Conservation (phyloP, 2,797 vertebrate genomes). For the Sebastes reedi region DNA sequence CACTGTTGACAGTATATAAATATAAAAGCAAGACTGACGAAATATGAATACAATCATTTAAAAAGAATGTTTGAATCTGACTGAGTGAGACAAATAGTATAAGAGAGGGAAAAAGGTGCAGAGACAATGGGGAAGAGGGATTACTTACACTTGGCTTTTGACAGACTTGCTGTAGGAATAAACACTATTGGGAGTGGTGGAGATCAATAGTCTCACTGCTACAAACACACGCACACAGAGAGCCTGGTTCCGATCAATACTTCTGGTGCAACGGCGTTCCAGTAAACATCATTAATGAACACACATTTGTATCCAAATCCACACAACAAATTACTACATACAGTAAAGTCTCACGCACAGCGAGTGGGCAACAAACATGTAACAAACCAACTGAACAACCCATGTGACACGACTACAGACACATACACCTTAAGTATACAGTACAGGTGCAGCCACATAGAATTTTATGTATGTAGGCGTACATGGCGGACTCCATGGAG, state of each 20-base stretch:
- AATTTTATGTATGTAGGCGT: no score
- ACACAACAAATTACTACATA: conserved; percentile 54
- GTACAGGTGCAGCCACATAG: background rate
- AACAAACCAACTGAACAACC: background rate
- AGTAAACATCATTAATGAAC: conserved; percentile 81
- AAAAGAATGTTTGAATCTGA: conserved; percentile 41
- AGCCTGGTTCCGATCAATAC: conserved; percentile 63
- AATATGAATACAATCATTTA: conserved; percentile 5
- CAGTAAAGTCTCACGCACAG: conserved; percentile 10
- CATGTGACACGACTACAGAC: background rate
- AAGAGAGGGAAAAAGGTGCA: conserved; percentile 1
- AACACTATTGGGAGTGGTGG: conserved; percentile 70
- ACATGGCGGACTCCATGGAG: no score
- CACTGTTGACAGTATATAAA: background rate
- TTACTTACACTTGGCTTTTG: conserved; percentile 78
- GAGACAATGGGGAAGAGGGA: conserved; percentile 54
- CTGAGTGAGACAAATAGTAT: conserved; percentile 44
- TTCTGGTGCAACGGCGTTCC: conserved; percentile 62
- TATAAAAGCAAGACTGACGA: background rate
- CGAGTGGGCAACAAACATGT: background rate
- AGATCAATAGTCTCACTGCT: conserved; percentile 72
- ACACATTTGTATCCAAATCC: conserved; percentile 70
- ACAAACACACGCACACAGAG: conserved; percentile 49
- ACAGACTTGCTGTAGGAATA: conserved; percentile 74
- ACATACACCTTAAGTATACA: background rate